Evolutionary conservation across 2,888 invertebrate species (phyloP), one percentile per base, ranked within the genome.

Genomic region (Patella ulyssiponensis): DNA sequence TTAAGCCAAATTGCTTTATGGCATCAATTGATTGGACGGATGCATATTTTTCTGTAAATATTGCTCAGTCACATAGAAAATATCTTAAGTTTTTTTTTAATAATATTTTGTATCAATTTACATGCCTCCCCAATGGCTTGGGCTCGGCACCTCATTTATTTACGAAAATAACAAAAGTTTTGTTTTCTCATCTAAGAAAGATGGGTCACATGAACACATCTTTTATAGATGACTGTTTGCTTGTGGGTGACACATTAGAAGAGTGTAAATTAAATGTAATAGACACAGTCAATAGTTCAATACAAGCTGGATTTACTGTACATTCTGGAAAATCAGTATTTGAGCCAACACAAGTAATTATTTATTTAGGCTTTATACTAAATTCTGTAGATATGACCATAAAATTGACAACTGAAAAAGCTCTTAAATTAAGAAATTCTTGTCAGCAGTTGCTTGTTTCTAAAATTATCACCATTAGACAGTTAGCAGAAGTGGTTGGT

Each of bases 371-470:
- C 9, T 69, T 71, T 27, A 23, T 75, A 17, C 53, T 71, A 56
- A 53, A 71, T 56, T 75, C 71, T 17, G n/a, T 23, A 11, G n/a
- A 54, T 54, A 69, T 79, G 80, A 70, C 69, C 23, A 79, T 84
- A 78, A 81, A 74, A 79, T 71, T 84, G 82, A 75, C 44, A 74
- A 2, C 81, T 80, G 76, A 81, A 80, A 78, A 64, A 20, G 11
- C 64, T 20, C 9, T 64, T 9, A 64, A 64, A 20, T 11, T 20
- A 11, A 64, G 23, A 64, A 23, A 64, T 20, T 33, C 58, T 12
- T 74, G 74, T 27, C 17, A 11, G 20, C 11, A 54, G 17, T 17
- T 74, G 51, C 53, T 51, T 17, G 51, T 20, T 17, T 51, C n/a
- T 14, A 74, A 52, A 17, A 14, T 15, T n/a, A 52, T 64, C 69